Conservation (phyloP, 2,113 vertebrate genomes). For the Sprattus sprattus region DNA sequence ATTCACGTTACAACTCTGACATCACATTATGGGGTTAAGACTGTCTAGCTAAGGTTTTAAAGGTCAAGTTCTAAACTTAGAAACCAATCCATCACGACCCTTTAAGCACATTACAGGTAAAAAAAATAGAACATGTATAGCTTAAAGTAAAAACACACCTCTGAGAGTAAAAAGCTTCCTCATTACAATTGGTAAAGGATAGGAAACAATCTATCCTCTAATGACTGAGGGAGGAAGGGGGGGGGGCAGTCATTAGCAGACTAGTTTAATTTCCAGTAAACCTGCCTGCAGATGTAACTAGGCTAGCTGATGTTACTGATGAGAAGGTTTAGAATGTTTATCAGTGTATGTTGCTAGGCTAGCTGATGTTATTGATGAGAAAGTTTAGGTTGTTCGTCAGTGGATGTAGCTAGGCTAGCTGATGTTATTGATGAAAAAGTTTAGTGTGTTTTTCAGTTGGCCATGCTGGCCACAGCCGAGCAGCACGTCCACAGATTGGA, state of each 20-base stretch:
- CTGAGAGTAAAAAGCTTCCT: neutral
- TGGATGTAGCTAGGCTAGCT: neutral
- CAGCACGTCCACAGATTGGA: neutral
- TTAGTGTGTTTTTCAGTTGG: neutral
- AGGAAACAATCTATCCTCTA: neutral
- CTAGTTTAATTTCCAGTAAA: neutral
- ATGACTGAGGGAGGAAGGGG: neutral
- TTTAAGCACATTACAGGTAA: neutral
- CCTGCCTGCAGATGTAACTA: neutral
- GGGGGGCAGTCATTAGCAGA: neutral
- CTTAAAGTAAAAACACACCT: neutral
- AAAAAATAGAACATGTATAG: neutral
- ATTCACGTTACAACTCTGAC: no score
- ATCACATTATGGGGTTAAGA: neutral
- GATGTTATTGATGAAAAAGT: neutral
- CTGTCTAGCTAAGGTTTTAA: neutral
- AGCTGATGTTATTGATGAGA: neutral
- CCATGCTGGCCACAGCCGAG: neutral
- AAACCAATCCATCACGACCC: neutral
- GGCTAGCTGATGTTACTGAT: neutral
- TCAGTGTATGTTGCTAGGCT: neutral
- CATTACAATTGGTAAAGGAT: neutral
- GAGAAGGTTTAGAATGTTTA: neutral
- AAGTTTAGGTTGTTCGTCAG: neutral
- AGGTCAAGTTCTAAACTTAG: neutral